Base-by-base conservation (phyloP, 2,888 invertebrate genomes). In the Melolontha melolontha region DNA sequence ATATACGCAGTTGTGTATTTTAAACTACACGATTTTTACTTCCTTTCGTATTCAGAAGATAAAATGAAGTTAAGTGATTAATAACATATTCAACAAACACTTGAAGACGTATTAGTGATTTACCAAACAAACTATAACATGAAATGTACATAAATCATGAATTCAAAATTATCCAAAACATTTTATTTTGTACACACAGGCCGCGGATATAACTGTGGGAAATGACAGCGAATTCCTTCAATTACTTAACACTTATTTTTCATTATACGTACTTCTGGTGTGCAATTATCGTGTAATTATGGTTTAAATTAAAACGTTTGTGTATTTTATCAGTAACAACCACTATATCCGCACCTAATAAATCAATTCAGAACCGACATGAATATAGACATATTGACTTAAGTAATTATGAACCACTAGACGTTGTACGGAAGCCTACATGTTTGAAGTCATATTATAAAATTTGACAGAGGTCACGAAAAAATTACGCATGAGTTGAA, bases 221-320 rank as follows among this genome's bases (percentile, higher is more conserved):
- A 54, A 54, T 54, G 54, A 40, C 40, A 54, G 17, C 17, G 54
- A 54, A 54, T 54, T 54, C 40, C 17, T 41, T 17, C 54, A 54
- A 54, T 54, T 54, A 40, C 14, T 54, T 41, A 54, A 54, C 54
- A 54, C 54, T 40, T 40, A 51, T 51, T 6, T 29, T 7, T 27
- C 29, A 29, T 29, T 51, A 51, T 51, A 27, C 51, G 6, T 12
- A 51, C 29, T 34, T 51, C 29, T 51, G 12, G 40, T 16, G 12
- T 41, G n/a, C 8, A 54, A 54, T 54, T 54, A 16, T n/a, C 16
- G 40, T 5, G 11, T 40, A 54, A 8, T 34, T 27, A 50, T 52
- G 34, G 14, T 52, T 12, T 14, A 52, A 6, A 34, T 11, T 52
- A 8, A 54, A 14, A 39, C 14, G 16, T 40, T n/a, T 40, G 44